These are phyloP conservation scores for Irena cyanogastra DNA, from an alignment of 2,113 vertebrate species.

Conservation along the genomic window DNA sequence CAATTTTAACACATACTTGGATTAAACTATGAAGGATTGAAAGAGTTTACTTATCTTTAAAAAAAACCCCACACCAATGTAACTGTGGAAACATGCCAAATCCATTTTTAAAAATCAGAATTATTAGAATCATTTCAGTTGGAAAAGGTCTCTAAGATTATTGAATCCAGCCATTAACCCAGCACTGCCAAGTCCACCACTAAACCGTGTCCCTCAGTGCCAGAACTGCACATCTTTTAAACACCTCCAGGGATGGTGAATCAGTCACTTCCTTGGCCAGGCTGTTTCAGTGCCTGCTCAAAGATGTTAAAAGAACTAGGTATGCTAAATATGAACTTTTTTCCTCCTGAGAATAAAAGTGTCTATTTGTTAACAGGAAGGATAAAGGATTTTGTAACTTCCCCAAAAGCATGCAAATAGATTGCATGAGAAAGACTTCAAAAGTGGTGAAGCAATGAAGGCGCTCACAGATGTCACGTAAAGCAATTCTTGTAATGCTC, in stretches of 20 bases:
- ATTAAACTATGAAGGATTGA: not conserved
- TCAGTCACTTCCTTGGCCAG: not conserved
- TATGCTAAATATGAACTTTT: not conserved
- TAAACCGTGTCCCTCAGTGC: not conserved
- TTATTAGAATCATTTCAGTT: not conserved
- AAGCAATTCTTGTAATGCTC: not conserved
- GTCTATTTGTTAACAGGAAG: not conserved
- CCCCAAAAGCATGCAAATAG: not conserved
- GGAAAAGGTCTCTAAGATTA: not conserved
- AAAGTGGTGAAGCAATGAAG: not conserved
- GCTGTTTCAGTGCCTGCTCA: not conserved
- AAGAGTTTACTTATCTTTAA: not conserved
- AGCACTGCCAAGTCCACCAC: not conserved
- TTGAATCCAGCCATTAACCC: not conserved
- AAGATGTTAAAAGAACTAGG: not conserved
- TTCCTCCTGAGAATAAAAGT: not conserved
- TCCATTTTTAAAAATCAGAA: not conserved
- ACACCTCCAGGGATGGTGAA: not conserved
- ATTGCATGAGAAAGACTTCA: not conserved
- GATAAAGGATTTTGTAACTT: not conserved
- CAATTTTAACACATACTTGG: not conserved
- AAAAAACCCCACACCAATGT: not conserved
- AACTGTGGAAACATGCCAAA: not conserved
- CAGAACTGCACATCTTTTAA: not conserved
- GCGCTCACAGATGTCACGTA: fast-evolving